phyloP scores from a whole-genome alignment of 2,888 invertebrate species.

The Ferdinandea cuprea region DNA sequence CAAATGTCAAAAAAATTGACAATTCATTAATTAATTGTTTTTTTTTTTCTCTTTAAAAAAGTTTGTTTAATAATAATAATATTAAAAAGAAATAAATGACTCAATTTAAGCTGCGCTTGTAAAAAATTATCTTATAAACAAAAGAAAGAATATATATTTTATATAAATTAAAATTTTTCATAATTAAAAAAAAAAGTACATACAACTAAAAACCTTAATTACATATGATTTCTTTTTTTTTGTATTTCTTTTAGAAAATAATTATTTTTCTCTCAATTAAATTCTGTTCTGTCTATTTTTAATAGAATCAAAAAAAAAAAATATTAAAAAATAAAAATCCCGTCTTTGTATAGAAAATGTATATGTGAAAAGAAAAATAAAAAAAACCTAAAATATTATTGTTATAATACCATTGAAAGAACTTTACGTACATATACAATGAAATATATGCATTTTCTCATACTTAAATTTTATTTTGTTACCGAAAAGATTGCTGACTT shows the following conservation, averaged over 20 bases:
- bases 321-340: slow-evolving; percentile 22
- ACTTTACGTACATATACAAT: slow-evolving; percentile 54
- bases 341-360: slow-evolving; percentile 44
- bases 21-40: slow-evolving; percentile 30
- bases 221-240: too few relatives aligned
- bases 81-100: slow-evolving; percentile 61
- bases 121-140: slow-evolving; percentile 47
- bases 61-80: too few relatives aligned
- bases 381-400: slow-evolving; percentile 9
- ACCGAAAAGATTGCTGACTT: slow-evolving; percentile 53
- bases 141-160: slow-evolving; percentile 38
- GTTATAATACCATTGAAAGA: slow-evolving; percentile 70
- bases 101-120: slow-evolving; percentile 68
- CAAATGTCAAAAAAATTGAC: slow-evolving; percentile 36
- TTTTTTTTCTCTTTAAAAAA: slow-evolving; percentile 38
- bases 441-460: slow-evolving; percentile 23
- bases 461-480: slow-evolving; percentile 16
- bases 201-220: slow-evolving; percentile 30
- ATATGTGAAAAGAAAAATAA: too few relatives aligned
- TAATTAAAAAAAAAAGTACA: slow-evolving; percentile 38
- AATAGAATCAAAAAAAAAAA: slow-evolving; percentile 24
- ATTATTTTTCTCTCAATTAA: slow-evolving; percentile 22
- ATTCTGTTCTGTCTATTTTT: slow-evolving; percentile 17
- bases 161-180: slow-evolving; percentile 50
- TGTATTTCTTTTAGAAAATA: slow-evolving; percentile 24